Conservation (phyloP, 2,888 invertebrate species). For the Papilio protenor region DNA sequence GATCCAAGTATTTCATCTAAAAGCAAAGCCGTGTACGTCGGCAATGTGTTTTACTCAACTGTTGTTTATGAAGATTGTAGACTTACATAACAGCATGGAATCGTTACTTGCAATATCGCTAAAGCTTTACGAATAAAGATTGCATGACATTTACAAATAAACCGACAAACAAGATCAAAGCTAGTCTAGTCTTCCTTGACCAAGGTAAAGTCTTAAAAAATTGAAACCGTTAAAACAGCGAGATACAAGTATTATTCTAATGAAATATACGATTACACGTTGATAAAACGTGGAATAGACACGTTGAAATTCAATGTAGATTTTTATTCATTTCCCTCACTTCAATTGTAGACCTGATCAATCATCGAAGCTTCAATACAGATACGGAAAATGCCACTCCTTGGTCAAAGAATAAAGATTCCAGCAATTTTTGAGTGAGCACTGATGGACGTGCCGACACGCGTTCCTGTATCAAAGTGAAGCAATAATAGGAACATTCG, state of each 20-base stretch:
- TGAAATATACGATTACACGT: too few relatives aligned
- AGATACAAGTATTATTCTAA: too few relatives aligned
- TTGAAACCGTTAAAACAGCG: too few relatives aligned
- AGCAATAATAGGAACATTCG: slow-evolving; percentile 30
- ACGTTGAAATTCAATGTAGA: background rate
- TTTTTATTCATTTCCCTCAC: background rate
- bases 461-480: slow-evolving; percentile 28
- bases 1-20: slow-evolving; percentile 37
- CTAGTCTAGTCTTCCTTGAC: background rate
- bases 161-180: background rate
- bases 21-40: slow-evolving; percentile 41
- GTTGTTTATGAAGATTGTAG: slow-evolving; percentile 42
- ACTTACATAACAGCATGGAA: slow-evolving; percentile 28
- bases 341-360: background rate
- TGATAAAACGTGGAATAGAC: background rate
- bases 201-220: background rate
- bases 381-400: background rate
- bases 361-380: slow-evolving; percentile 3
- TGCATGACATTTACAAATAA: background rate
- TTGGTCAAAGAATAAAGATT: background rate
- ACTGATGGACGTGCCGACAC: slow-evolving; percentile 13
- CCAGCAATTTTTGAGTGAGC: slow-evolving; percentile 21
- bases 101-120: slow-evolving; percentile 10
- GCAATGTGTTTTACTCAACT: slow-evolving; percentile 39
- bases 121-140: background rate